A percentile compares a stretch with the other conserved stretches of the same genome.
Conservation (phyloP, 2,888 invertebrate species). For the Tortricodes alternella region DNA sequence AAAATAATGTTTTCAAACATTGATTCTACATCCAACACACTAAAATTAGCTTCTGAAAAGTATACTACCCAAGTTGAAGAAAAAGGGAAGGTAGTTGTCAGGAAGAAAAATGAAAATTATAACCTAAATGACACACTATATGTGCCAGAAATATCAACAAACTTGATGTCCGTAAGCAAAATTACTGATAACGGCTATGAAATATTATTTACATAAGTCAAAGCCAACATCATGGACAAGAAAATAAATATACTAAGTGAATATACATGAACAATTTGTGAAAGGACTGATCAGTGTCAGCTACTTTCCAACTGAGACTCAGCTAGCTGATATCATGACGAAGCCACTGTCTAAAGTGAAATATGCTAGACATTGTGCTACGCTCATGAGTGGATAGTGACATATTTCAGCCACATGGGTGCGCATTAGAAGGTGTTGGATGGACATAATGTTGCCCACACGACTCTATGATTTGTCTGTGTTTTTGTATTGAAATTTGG, state of each 20-base stretch:
- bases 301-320: neutral
- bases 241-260: too few relatives aligned
- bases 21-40: neutral
- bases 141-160: too few relatives aligned
- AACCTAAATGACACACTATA: neutral
- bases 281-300: too few relatives aligned
- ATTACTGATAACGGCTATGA: too few relatives aligned
- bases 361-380: neutral
- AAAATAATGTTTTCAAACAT: neutral
- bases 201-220: too few relatives aligned
- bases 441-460: slow-evolving; percentile 14
- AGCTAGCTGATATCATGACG: neutral
- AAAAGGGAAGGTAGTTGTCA: neutral
- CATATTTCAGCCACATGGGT: neutral
- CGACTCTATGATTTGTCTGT: too few relatives aligned
- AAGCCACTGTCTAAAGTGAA: neutral
- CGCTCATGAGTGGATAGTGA: neutral
- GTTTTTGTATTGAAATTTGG: too few relatives aligned
- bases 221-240: too few relatives aligned
- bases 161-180: too few relatives aligned
- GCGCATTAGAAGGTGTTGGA: slow-evolving; percentile 10
- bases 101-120: neutral
- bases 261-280: too few relatives aligned
- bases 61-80: neutral
- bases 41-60: neutral